Evolutionary conservation across 2,113 vertebrate species (phyloP).

Genomic region (Petaurus breviceps): DNA sequence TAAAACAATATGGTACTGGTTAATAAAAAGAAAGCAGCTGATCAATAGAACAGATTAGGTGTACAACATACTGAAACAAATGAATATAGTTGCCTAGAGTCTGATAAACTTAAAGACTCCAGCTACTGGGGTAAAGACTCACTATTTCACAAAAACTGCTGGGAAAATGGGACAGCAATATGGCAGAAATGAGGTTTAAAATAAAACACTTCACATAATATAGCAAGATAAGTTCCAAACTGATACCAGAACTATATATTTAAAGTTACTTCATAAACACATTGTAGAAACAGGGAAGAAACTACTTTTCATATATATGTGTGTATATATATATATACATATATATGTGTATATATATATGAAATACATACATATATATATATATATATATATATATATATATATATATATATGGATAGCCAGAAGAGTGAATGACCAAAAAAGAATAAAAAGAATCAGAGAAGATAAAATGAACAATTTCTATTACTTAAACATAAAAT

Average conservation of each 20-base stretch:
- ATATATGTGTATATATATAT: no score
- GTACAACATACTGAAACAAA: background rate
- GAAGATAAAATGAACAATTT: background rate
- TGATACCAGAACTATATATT: background rate
- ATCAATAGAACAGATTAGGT: background rate
- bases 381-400: no score
- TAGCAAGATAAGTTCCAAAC: background rate
- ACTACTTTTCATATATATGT: background rate
- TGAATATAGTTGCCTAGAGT: background rate
- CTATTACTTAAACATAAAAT: background rate
- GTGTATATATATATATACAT: no score
- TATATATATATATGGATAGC: background rate
- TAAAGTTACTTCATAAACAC: background rate
- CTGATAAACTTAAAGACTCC: background rate
- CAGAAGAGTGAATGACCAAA: background rate
- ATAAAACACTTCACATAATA: background rate
- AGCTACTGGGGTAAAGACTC: background rate
- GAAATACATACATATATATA: no score
- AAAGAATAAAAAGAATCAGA: background rate
- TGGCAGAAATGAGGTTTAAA: background rate
- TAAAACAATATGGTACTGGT: background rate
- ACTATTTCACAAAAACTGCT: background rate
- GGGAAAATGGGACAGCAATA: background rate
- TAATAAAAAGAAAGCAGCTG: background rate
- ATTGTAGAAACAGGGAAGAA: background rate